Evolutionary conservation across 2,888 invertebrate species (phyloP), one percentile per base, ranked within the genome.

Genomic region (Dichetophora obliterata): DNA sequence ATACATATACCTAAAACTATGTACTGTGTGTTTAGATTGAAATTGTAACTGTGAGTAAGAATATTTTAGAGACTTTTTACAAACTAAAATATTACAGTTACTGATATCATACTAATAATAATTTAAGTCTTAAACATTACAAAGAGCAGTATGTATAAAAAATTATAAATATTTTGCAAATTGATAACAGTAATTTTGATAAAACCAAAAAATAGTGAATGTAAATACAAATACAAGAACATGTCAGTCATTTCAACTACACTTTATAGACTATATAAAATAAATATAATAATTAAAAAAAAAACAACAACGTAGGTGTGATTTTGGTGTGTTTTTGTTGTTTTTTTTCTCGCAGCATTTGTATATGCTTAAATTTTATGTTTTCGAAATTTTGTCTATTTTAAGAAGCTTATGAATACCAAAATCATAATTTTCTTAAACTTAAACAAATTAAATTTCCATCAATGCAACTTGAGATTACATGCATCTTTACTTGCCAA

Each of bases 51-150:
- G 43, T 43, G 43, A 43, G 43, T 43, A 6, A 43, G 43, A 43
- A 43, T 43, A 43, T 19, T 54, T 54, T 54, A 54, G 19, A 54
- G 22, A 54, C 22, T 22, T 54, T 54, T 22, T 22, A 54, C 54
- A 19, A 59, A 63, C 63, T 63, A 63, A 63, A 73, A 43, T 9
- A 43, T 37, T 61, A 54, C 63, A 50, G 61, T 63, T 73, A 24
- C 14, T 72, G 34, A 11, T 54, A 34, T 22, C 43, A 19, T 48
- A 27, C 59, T 11, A 31, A 59, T 57, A 50, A 61, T 9, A 63
- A 76, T 71, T 65, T 54, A 69, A 75, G 75, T 76, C 75, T 76
- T 76, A 63, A 37, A 71, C 54, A 71, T 22, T 76, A 76, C 54
- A 76, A 61, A 68, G 52, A 66, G 52, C 22, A 65, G n/a, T 66